Evolutionary conservation across 2,113 vertebrate genomes (phyloP).

Genomic region (Calidris pygmaea): DNA sequence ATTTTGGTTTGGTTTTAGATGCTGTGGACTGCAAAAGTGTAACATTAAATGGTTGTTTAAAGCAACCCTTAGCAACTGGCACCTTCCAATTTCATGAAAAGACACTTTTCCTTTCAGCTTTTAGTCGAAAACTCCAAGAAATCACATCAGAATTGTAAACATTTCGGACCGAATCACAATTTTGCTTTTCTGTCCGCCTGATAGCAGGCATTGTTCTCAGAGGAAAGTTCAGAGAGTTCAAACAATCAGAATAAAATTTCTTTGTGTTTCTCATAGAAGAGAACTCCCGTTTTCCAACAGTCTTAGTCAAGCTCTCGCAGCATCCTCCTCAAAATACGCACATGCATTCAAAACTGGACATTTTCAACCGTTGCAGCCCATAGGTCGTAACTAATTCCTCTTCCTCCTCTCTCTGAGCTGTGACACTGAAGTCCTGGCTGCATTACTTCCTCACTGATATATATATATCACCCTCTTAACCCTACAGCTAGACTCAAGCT

Average conservation of each 20-base stretch:
- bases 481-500: not conserved
- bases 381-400: not conserved
- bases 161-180: not conserved
- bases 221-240: not conserved
- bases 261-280: not conserved
- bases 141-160: not conserved
- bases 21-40: not conserved
- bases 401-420: not conserved
- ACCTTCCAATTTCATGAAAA: not conserved
- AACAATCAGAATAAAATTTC: not conserved
- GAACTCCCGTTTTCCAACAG: not conserved
- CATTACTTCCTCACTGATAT: not conserved
- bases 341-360: not conserved
- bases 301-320: not conserved
- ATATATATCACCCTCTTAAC: not conserved
- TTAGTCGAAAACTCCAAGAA: not conserved
- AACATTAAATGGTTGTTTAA: not conserved
- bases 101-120: not conserved
- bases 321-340: not conserved
- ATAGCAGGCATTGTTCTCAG: not conserved
- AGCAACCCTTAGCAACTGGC: not conserved
- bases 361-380: not conserved
- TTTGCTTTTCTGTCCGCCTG: not conserved
- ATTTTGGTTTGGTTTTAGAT: not conserved
- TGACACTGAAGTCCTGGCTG: accelerated